These are phyloP conservation scores for Pararge aegeria DNA, from an alignment of 1,140 invertebrate genomes.

Conservation along the genomic window DNA sequence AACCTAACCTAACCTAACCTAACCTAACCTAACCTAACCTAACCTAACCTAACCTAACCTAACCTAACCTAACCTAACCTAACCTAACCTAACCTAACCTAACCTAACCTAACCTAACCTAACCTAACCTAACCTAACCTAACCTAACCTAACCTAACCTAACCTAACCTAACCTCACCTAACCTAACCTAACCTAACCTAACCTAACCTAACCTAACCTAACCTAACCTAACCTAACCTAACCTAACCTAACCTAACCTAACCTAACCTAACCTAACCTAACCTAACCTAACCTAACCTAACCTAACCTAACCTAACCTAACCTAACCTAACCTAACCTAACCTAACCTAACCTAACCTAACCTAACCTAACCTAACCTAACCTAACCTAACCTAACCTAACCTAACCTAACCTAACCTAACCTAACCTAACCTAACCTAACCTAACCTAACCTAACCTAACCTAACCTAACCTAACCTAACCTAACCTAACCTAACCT, in stretches of 20 bases:
- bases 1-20: conserved; percentile 14
- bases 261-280: background rate
- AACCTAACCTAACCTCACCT: conserved; percentile 12
- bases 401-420: conserved; percentile 1
- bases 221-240: conserved; percentile 10
- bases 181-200: conserved; percentile 6
- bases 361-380: conserved; percentile 1
- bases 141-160: conserved; percentile 5
- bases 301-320: conserved; percentile 8
- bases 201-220: conserved; percentile 10
- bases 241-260: background rate
- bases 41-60: conserved; percentile 13
- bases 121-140: conserved; percentile 9
- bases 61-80: conserved; percentile 13
- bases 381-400: conserved; percentile 10
- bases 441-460: background rate
- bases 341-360: background rate
- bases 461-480: conserved; percentile 8
- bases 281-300: conserved; percentile 12
- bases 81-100: conserved; percentile 13
- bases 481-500: background rate
- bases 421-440: background rate
- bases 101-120: conserved; percentile 5
- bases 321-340: conserved; percentile 2
- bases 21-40: conserved; percentile 16